phyloP scores from a whole-genome alignment of 2,888 invertebrate genomes.

The Ophraella communa region DNA sequence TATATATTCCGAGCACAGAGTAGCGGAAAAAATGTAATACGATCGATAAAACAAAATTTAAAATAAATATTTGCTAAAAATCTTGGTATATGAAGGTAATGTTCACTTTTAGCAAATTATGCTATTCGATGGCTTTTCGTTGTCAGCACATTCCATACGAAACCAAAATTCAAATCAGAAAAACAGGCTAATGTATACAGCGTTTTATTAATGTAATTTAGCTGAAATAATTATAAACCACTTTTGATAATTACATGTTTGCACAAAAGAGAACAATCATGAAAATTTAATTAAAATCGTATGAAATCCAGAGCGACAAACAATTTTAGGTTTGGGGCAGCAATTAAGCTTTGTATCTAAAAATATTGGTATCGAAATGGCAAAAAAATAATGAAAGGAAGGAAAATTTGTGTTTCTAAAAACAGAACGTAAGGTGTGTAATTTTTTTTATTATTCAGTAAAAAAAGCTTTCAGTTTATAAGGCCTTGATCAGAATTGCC shows the following conservation, averaged over 20 bases:
- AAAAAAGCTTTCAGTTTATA: too few species aligned
- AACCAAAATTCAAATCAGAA: not conserved
- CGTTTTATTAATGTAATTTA: not conserved
- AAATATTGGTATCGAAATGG: too few species aligned
- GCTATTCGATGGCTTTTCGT: not conserved
- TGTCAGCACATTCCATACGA: not conserved
- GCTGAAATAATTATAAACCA: not conserved
- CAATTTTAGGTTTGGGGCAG: conserved; percentile 12
- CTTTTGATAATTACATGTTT: not conserved
- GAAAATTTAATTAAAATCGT: conserved; percentile 18
- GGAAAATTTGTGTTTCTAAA: too few species aligned
- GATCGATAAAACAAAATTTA: too few species aligned
- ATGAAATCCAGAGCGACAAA: conserved; percentile 7
- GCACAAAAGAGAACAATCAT: conserved; percentile 2
- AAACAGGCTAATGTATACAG: not conserved
- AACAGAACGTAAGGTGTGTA: too few species aligned
- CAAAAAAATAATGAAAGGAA: too few species aligned
- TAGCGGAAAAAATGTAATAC: too few species aligned
- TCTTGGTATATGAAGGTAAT: not conserved
- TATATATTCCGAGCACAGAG: too few species aligned
- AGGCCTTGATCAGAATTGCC: too few species aligned
- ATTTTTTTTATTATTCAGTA: too few species aligned
- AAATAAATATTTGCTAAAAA: too few species aligned
- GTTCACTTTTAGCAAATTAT: not conserved
- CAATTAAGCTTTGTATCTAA: conserved; percentile 11